Evolutionary conservation across 2,113 vertebrate genomes (phyloP).

Genomic region (Hippocampus guttulatus): DNA sequence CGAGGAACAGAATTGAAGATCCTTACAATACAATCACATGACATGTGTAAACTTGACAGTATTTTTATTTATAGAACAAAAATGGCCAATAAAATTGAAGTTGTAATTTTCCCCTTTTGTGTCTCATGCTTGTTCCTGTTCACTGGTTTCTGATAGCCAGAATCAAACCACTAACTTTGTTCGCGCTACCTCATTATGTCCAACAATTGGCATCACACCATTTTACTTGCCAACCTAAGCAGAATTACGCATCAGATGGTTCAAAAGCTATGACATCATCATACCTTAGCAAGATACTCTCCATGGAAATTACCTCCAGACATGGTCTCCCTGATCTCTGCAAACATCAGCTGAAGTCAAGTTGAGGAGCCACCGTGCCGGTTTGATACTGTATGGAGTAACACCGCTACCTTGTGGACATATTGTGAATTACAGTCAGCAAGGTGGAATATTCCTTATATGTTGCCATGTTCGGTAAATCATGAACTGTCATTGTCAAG

Average conservation of each 20-base stretch:
- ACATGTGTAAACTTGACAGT: not conserved
- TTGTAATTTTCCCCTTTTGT: not conserved
- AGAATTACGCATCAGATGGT: not conserved
- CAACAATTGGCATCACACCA: not conserved
- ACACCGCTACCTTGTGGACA: not conserved
- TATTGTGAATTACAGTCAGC: not conserved
- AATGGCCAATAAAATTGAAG: not conserved
- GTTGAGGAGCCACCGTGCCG: not conserved
- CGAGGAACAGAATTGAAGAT: too few species aligned
- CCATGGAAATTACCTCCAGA: conserved; percentile 98
- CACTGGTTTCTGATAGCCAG: too few species aligned
- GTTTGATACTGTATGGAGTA: not conserved
- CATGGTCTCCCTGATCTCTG: conserved; percentile 92
- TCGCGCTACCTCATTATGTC: not conserved
- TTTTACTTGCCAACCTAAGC: not conserved
- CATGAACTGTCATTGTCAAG: too few species aligned
- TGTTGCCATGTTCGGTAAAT: too few species aligned
- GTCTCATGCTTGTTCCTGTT: conserved; percentile 60
- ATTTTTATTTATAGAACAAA: not conserved
- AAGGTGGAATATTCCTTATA: not conserved
- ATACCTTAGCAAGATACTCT: conserved; percentile 87
- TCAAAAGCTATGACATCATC: not conserved
- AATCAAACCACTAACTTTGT: too few species aligned
- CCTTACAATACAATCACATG: conserved; percentile 68
- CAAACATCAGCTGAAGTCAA: conserved; percentile 89